These are phyloP conservation scores for Ephialtes manifestator DNA, from an alignment of 2,888 invertebrate genomes.

Conservation along the genomic window DNA sequence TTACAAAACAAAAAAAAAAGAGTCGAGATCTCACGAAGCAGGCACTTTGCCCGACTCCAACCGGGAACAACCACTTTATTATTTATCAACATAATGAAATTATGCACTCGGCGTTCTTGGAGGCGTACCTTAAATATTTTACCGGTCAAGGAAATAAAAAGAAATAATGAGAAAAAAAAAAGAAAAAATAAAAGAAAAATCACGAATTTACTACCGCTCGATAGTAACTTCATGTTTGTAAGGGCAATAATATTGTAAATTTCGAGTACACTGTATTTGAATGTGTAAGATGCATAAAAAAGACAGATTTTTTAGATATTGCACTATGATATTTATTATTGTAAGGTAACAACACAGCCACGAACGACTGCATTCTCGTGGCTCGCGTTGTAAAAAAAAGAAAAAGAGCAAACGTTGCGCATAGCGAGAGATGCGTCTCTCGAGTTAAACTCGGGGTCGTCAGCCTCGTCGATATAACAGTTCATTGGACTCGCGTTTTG, in stretches of 20 bases:
- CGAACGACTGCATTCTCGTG: slow-evolving; percentile 75
- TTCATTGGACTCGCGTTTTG: slow-evolving; percentile 59
- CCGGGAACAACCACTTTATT: slow-evolving; percentile 68
- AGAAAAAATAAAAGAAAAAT: slow-evolving; percentile 65
- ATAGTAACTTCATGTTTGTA: slow-evolving; percentile 82
- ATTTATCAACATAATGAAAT: slow-evolving; percentile 49
- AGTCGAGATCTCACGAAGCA: slow-evolving; percentile 67
- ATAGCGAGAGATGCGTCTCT: neutral
- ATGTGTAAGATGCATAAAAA: slow-evolving; percentile 83
- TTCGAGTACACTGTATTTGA: slow-evolving; percentile 83
- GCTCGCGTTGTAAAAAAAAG: slow-evolving; percentile 65
- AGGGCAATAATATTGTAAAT: slow-evolving; percentile 84
- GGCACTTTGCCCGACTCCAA: slow-evolving; percentile 69
- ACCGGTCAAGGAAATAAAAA: slow-evolving; percentile 62
- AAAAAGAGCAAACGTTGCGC: slow-evolving; percentile 39
- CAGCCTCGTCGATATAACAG: slow-evolving; percentile 18
- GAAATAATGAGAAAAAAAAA: slow-evolving; percentile 47
- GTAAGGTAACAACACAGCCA: slow-evolving; percentile 74
- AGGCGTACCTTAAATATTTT: slow-evolving; percentile 67
- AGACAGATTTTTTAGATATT: slow-evolving; percentile 85
- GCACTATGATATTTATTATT: slow-evolving; percentile 84
- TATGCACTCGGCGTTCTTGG: slow-evolving; percentile 65
- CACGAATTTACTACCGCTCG: slow-evolving; percentile 78
- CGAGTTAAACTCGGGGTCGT: slow-evolving; percentile 18
- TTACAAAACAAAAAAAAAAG: slow-evolving; percentile 48